Evolutionary conservation across 2,888 invertebrate species (phyloP), one percentile per base, ranked within the genome.

Genomic region (Phorcus lineatus): DNA sequence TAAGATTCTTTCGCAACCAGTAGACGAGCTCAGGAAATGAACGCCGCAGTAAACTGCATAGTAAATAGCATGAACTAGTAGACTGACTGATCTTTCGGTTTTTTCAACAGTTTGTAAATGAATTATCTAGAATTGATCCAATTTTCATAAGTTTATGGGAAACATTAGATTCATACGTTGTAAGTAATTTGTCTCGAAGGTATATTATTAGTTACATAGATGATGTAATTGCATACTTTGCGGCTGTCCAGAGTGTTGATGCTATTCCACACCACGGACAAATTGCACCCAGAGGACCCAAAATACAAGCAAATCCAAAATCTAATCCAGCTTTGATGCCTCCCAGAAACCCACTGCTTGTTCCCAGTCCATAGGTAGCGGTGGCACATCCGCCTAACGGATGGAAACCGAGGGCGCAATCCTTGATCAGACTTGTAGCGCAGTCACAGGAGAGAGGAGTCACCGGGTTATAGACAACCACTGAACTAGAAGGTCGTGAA

Each of bases 371-470:
- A 4, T 22, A 17, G 3, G 70, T 55, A 3, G 82, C 81, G 1
- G 74, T 16, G 16, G 67, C 78, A 77, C 85, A 85, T 6, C 85
- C 85, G 22, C 74, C 57, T 6, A 80, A 67, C 0, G 83, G 83
- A 52, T 76, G 70, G 47, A 47, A 81, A 0, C 79, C 80, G 28
- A 85, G 54, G 0, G 75, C 78, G 57, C 85, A 85, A 13, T 75
- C 80, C 67, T 85, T 79, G 22, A 84, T 76, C 7, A 82, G 79
- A 4, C 81, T 81, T 55, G 74, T 78, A n/a, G 80, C 75, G 77
- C 85, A 85, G 74, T 85, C 80, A 78, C 85, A 85, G 62, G 85
- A 80, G 31, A 84, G 17, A n/a, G 85, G 85, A 0, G 85, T 85
- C 31, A 80, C 78, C 6, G 85, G 80, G 22, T 79, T 79, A 62